Evolutionary conservation across 2,113 vertebrate genomes (phyloP).

Genomic region (Ploceus nigricollis): DNA sequence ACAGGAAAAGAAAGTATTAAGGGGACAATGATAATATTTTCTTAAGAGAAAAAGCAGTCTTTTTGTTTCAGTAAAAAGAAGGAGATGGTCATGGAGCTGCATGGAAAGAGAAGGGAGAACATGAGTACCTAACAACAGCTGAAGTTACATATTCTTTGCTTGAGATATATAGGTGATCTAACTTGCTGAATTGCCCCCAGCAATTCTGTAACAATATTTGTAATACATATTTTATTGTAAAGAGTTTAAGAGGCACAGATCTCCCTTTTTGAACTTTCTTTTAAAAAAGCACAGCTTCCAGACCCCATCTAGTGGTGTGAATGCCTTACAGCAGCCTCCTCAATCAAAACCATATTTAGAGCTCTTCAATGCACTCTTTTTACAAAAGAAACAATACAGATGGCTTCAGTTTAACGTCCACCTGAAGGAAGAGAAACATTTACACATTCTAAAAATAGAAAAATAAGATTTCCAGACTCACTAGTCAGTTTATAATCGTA

Average conservation of each 20-base stretch:
- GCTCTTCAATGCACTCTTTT: not conserved
- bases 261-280: not conserved
- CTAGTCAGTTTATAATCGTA: not conserved
- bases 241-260: not conserved
- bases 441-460: not conserved
- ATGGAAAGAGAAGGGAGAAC: not conserved
- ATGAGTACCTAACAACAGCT: not conserved
- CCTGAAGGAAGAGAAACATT: not conserved
- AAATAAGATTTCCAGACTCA: not conserved
- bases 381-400: not conserved
- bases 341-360: not conserved
- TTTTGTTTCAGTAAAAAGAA: not conserved
- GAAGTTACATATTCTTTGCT: not conserved
- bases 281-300: not conserved
- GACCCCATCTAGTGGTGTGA: constrained; percentile 37
- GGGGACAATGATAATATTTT: not conserved
- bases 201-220: not conserved
- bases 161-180: not conserved
- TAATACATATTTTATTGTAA: not conserved
- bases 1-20: not conserved
- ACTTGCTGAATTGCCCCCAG: not conserved
- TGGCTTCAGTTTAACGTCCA: not conserved
- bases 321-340: not conserved
- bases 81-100: not conserved
- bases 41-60: not conserved